Evolutionary conservation across 2,113 vertebrate genomes (phyloP).

Genomic region (Acrocephalus arundinaceus): DNA sequence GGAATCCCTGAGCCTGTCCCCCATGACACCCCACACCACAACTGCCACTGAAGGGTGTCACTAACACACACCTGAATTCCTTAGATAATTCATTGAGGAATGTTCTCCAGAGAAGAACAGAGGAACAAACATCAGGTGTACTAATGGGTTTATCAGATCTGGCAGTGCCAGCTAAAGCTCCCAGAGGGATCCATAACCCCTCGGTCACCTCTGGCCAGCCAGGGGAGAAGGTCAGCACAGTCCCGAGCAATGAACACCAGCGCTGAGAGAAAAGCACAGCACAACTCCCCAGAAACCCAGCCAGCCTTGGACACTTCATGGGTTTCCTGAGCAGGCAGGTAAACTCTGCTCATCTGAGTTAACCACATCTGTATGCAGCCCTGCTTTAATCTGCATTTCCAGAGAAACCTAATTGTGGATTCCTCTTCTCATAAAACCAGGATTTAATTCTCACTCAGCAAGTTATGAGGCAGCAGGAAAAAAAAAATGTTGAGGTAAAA

Average conservation of each 20-base stretch:
- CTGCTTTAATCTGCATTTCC: slow-evolving; percentile 11
- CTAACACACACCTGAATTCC: neutral
- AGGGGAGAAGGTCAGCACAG: neutral
- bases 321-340: neutral
- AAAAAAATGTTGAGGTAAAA: neutral
- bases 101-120: neutral
- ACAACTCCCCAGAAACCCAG: neutral
- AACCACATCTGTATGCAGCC: neutral
- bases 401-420: neutral
- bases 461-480: neutral
- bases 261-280: neutral
- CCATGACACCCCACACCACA: accelerated
- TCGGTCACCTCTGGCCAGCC: neutral
- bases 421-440: slow-evolving; percentile 7
- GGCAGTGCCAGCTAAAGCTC: neutral
- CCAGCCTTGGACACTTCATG: neutral
- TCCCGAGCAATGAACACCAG: neutral
- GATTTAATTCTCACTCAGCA: slow-evolving; percentile 42
- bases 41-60: neutral
- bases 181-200: neutral
- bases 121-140: neutral
- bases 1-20: neutral
- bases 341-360: neutral
- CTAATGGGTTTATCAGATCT: neutral
- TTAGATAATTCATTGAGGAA: accelerated